Evolutionary conservation across 2,113 vertebrate species (phyloP).

Genomic region (Myotis davidii): DNA sequence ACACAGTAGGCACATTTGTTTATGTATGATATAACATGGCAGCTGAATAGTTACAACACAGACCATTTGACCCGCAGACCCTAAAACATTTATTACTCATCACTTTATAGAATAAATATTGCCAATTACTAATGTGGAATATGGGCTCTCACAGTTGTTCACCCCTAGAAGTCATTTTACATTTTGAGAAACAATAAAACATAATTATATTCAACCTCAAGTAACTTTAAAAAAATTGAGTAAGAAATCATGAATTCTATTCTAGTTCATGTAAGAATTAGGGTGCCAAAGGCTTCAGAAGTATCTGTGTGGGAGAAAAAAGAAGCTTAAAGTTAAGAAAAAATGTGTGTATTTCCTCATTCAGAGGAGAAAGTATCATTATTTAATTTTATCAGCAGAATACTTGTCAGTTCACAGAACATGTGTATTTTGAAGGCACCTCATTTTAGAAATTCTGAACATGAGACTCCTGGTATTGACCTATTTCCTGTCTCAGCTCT

Average conservation of each 20-base stretch:
- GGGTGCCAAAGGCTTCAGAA: not conserved
- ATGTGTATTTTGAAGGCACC: not conserved
- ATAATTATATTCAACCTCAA: not conserved
- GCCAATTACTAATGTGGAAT: not conserved
- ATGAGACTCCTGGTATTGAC: not conserved
- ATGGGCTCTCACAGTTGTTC: not conserved
- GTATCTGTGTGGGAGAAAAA: not conserved
- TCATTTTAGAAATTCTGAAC: constrained; percentile 46
- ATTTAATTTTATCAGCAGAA: constrained; percentile 27
- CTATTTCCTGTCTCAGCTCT: not conserved
- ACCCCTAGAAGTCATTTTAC: not conserved
- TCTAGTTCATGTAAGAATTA: not conserved
- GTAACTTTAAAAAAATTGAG: not conserved
- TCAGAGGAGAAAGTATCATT: not conserved
- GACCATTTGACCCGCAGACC: not conserved
- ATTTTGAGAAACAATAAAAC: not conserved
- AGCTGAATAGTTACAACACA: not conserved
- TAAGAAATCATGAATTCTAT: not conserved
- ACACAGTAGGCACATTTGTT: not conserved
- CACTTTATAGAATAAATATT: not conserved
- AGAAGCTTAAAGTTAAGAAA: not conserved
- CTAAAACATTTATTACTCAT: not conserved
- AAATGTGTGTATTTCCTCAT: not conserved
- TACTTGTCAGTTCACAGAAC: not conserved
- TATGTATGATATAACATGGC: not conserved